Evolutionary conservation across 2,888 invertebrate genomes (phyloP), one percentile per base, ranked within the genome.

Genomic region (Eilema griseolum): DNA sequence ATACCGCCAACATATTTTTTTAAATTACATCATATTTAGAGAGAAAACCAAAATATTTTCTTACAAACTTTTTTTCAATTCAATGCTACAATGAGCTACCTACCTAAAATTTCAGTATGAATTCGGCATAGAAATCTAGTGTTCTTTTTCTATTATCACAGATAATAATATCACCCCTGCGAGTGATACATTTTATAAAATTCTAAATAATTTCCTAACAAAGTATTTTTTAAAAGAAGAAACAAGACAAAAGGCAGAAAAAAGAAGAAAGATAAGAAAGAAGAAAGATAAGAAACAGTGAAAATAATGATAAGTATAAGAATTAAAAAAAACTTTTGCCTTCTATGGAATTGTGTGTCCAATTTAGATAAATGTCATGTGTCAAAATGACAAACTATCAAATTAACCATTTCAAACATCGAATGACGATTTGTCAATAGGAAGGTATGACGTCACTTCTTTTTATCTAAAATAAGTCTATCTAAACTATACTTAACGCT

Each of bases 161-260:
- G 91, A 87, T 81, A 81, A n/a, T n/a, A 85, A 83, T 91, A 92
- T 91, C 91, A 92, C 92, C 85, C 84, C 88, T 89, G 89, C 82
- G 88, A 87, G 88, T 69, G 76, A 62, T 62, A 62, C 24, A 37
- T 37, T 37, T 8, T 52, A n/a, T n/a, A 52, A 46, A 46, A 8
- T 5, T n/a, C 52, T 0, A 52, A 52, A n/a, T 46, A 7, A 20
- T 52, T 52, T 52, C 8, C 7, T 46, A 20, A 20, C 33, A 37
- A 37, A 37, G 33, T 12, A 37, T 37, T 37, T 12, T 5, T 37
- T 37, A 37, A 37, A 37, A 12, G 4, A 4, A 5, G 5, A 28
- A 4, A 5, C 3, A 28, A 5, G 5, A 28, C 28, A 5, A 33
- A 33, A n/a, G n/a, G n/a, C n/a, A n/a, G 31, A 33, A 33, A 33